A percentile compares a stretch with the other conserved stretches of the same genome.
Evolutionary conservation across 1,140 invertebrate genomes (phyloP).

Genomic region (Manduca sexta): DNA sequence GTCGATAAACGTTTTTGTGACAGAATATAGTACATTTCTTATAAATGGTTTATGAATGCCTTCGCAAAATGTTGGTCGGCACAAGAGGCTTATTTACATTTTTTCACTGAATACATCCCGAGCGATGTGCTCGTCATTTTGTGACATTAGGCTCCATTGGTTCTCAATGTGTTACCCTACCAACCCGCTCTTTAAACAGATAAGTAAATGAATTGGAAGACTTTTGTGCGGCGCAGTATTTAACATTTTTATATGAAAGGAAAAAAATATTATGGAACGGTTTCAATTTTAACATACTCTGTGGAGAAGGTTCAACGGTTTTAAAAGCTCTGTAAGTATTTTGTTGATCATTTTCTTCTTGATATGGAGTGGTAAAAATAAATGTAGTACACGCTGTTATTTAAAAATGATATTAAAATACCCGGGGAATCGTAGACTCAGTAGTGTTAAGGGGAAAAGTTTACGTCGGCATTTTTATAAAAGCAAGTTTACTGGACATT

Average conservation of each 20-base stretch:
- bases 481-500: too few species aligned
- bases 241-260: constrained; percentile 16
- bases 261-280: constrained; percentile 20
- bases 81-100: constrained; percentile 45
- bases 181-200: constrained; percentile 64
- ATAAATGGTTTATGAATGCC: constrained; percentile 4
- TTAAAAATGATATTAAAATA: neutral
- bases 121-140: constrained; percentile 59
- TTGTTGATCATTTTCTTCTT: neutral
- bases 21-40: neutral
- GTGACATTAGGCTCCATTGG: constrained; percentile 67
- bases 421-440: too few species aligned
- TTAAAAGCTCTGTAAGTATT: neutral
- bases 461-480: too few species aligned
- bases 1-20: constrained; percentile 4
- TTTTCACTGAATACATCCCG: constrained; percentile 39
- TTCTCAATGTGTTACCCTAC: constrained; percentile 54
- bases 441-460: too few species aligned
- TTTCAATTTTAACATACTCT: neutral
- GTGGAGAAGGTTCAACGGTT: neutral
- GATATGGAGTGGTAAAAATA: too few species aligned
- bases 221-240: constrained; percentile 34
- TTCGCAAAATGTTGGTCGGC: constrained; percentile 6
- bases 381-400: neutral
- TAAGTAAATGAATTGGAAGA: constrained; percentile 70